Percentiles rank a stretch among this genome's conserved stretches.
Conservation (phyloP, 2,888 invertebrate genomes). For the Andrena bucephala region DNA sequence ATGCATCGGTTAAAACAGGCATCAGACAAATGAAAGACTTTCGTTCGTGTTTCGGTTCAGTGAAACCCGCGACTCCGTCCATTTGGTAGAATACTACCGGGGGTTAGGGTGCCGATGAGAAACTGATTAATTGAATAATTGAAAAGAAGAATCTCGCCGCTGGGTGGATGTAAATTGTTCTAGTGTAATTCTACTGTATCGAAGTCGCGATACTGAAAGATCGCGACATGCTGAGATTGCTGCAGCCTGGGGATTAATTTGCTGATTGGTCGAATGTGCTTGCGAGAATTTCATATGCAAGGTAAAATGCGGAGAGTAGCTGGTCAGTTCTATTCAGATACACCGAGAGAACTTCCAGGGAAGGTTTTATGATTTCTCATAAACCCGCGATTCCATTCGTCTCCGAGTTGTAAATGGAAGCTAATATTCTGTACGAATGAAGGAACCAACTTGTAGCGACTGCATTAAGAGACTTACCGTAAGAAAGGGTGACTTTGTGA, state of each 20-base stretch:
- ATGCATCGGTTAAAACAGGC: conserved; percentile 14
- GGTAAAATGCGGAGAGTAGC: background rate
- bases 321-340: background rate
- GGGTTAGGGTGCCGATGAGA: too few relatives aligned
- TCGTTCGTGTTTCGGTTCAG: background rate
- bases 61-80: background rate
- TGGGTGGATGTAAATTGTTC: background rate
- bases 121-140: too few relatives aligned
- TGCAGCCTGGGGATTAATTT: background rate
- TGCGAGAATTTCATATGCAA: background rate
- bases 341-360: background rate
- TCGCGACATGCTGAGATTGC: background rate
- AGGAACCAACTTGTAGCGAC: background rate
- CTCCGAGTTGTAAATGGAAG: background rate
- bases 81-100: background rate
- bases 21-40: conserved; percentile 23
- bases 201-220: background rate
- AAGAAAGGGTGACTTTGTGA: too few relatives aligned
- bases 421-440: background rate
- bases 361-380: background rate
- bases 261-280: background rate
- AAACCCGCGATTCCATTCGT: background rate
- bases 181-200: background rate
- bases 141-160: too few relatives aligned
- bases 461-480: background rate